phyloP scores from a whole-genome alignment of 2,888 invertebrate species.

The Augiades crinisus region DNA sequence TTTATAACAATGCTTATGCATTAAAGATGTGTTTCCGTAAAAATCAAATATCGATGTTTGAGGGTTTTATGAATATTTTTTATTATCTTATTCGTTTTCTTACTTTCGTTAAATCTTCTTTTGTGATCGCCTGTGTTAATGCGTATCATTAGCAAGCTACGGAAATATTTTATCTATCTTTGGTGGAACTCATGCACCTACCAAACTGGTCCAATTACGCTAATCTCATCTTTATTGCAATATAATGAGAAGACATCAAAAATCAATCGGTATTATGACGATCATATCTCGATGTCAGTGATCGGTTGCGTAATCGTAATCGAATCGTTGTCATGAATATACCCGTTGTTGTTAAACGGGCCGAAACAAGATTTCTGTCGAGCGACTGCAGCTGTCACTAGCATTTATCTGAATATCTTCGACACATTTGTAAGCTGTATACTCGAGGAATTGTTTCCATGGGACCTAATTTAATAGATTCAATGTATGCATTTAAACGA shows the following conservation, averaged over 20 bases:
- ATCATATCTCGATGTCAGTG: constrained; percentile 25
- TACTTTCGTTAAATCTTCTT: too few species aligned
- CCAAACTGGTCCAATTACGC: constrained; percentile 26
- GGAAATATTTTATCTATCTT: too few species aligned
- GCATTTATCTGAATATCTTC: constrained; percentile 43
- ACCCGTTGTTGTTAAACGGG: constrained; percentile 43
- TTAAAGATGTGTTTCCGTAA: too few species aligned
- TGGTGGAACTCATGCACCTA: too few species aligned
- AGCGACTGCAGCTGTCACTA: constrained; percentile 57
- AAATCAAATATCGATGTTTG: too few species aligned
- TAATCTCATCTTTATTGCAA: constrained; percentile 41
- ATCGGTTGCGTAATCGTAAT: constrained; percentile 36
- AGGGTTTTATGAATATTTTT: too few species aligned
- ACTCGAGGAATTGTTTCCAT: neutral
- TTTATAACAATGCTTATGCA: too few species aligned
- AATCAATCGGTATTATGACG: constrained; percentile 32
- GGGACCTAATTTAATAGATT: neutral
- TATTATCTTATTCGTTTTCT: too few species aligned
- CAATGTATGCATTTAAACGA: neutral
- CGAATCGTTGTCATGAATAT: constrained; percentile 7
- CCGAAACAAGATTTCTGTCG: constrained; percentile 45
- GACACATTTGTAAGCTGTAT: constrained; percentile 43
- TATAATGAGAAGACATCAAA: constrained; percentile 43
- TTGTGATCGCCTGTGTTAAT: too few species aligned
- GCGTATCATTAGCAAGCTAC: too few species aligned